Evolutionary conservation across 2,113 vertebrate species (phyloP).

Genomic region (Leptocoma aspasia): DNA sequence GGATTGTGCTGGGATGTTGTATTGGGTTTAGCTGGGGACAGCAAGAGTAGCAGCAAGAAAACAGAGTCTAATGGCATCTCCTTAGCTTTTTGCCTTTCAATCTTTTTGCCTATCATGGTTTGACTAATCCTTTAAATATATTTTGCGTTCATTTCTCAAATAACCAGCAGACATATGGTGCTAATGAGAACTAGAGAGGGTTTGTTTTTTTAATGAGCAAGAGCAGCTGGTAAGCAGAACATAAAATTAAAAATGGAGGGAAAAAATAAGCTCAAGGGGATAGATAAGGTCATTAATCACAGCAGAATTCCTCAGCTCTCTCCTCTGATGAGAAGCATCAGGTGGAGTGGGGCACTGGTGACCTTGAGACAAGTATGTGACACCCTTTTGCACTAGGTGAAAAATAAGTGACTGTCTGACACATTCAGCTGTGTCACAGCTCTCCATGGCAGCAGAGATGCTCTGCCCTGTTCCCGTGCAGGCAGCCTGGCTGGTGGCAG

Average conservation of each 20-base stretch:
- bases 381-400: neutral
- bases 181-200: slow-evolving; percentile 41
- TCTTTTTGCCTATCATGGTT: neutral
- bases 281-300: slow-evolving; percentile 32
- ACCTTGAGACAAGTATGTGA: neutral
- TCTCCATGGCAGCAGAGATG: neutral
- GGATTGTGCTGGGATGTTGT: neutral
- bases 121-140: slow-evolving; percentile 56
- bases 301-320: slow-evolving; percentile 7
- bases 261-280: slow-evolving; percentile 22
- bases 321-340: neutral
- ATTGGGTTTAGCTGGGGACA: neutral
- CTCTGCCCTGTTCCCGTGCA: neutral
- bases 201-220: slow-evolving; percentile 60
- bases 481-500: accelerated
- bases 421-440: neutral
- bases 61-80: neutral
- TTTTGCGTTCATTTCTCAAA: slow-evolving; percentile 61
- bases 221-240: slow-evolving; percentile 63
- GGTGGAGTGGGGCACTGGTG: neutral
- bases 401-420: neutral
- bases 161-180: slow-evolving; percentile 69
- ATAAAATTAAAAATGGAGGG: slow-evolving; percentile 53
- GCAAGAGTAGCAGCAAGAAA: neutral
- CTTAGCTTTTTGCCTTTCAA: neutral